A percentile compares a stretch with the other conserved stretches of the same genome.
phyloP scores from a whole-genome alignment of 2,888 invertebrate species.

The Thumatha senex region DNA sequence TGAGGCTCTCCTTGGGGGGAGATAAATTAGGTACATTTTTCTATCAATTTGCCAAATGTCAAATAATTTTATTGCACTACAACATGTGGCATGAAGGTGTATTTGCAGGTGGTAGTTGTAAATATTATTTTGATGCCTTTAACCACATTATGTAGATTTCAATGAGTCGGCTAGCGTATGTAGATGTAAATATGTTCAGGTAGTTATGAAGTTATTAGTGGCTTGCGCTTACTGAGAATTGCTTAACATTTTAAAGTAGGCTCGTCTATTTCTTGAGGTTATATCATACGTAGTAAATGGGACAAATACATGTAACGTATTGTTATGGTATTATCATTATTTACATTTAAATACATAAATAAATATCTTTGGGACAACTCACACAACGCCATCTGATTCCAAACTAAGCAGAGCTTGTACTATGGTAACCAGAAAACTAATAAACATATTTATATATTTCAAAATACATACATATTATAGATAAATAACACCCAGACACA shows the following conservation, averaged over 20 bases:
- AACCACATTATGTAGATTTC: conserved; percentile 45
- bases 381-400: too few species aligned
- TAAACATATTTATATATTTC: too few species aligned
- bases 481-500: too few species aligned
- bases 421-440: too few species aligned
- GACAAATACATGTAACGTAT: neutral
- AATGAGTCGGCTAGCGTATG: conserved; percentile 37
- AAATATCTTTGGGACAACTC: too few species aligned
- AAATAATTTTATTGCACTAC: conserved; percentile 1
- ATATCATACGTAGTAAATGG: neutral
- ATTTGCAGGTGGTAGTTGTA: conserved; percentile 49
- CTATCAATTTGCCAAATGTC: neutral
- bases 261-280: neutral
- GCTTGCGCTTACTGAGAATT: conserved; percentile 16
- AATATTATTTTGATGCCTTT: conserved; percentile 58
- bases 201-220: conserved; percentile 21
- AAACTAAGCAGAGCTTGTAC: too few species aligned
- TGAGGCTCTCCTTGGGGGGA: too few species aligned
- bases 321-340: neutral
- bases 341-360: too few species aligned
- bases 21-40: too few species aligned
- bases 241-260: conserved; percentile 5
- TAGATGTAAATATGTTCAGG: conserved; percentile 30
- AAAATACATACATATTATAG: too few species aligned
- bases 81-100: conserved; percentile 37